Conservation (phyloP, 2,113 vertebrate species). For the Labrus mixtus region DNA sequence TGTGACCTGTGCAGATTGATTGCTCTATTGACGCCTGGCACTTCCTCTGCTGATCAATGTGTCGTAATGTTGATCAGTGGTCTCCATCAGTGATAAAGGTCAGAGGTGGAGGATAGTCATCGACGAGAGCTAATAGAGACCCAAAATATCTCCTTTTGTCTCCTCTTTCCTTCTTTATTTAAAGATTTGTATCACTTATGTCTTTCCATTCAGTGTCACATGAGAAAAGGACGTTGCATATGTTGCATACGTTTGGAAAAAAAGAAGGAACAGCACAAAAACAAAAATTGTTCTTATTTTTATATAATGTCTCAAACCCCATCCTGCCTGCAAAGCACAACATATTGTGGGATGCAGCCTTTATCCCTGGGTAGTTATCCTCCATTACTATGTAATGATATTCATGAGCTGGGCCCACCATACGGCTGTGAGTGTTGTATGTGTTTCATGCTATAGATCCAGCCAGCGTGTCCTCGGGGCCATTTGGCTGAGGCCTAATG, state of each 20-base stretch:
- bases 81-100: conserved; percentile 45
- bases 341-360: conserved; percentile 45
- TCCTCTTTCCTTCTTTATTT: neutral
- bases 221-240: neutral
- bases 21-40: conserved; percentile 30
- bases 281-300: too few species aligned
- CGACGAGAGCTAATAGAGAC: conserved; percentile 25
- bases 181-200: too few species aligned
- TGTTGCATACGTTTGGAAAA: too few species aligned
- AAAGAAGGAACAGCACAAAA: too few species aligned
- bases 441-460: conserved; percentile 72
- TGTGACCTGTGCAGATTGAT: conserved; percentile 57
- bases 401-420: conserved; percentile 76
- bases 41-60: conserved; percentile 53
- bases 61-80: conserved; percentile 38
- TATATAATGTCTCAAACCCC: conserved; percentile 8
- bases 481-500: conserved; percentile 76
- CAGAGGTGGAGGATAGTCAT: conserved; percentile 26
- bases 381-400: conserved; percentile 79
- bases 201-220: neutral
- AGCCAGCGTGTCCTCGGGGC: conserved; percentile 62
- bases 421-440: conserved; percentile 59
- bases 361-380: conserved; percentile 65
- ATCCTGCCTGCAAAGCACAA: conserved; percentile 25
- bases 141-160: conserved; percentile 6